Conservation (phyloP, 1,140 invertebrate genomes). For the Ceratina calcarata region DNA sequence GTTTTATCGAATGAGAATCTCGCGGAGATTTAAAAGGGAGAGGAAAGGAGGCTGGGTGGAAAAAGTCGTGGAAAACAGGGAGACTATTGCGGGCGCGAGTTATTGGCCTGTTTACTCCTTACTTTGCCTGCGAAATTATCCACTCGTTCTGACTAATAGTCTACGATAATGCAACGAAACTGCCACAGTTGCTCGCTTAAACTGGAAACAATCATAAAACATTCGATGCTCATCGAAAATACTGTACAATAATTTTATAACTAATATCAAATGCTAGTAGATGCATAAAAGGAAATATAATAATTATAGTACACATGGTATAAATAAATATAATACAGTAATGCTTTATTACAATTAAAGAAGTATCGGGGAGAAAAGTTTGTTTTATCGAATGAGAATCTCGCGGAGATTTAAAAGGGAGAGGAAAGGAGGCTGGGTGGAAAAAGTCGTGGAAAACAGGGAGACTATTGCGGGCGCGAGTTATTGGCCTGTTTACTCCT, state of each 20-base stretch:
- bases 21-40: background rate
- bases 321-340: too few relatives aligned
- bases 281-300: too few relatives aligned
- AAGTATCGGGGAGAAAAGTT: background rate
- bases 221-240: background rate
- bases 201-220: constrained; percentile 50
- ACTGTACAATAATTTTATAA: too few relatives aligned
- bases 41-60: background rate
- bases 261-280: too few relatives aligned
- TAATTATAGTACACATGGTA: too few relatives aligned
- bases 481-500: constrained; percentile 58
- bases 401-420: background rate
- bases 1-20: background rate
- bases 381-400: background rate
- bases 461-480: constrained; percentile 35
- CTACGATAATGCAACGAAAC: constrained; percentile 39
- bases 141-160: constrained; percentile 42
- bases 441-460: constrained; percentile 44
- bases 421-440: background rate
- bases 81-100: constrained; percentile 40
- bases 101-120: constrained; percentile 56
- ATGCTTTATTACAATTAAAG: too few relatives aligned
- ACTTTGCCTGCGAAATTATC: constrained; percentile 57
- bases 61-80: constrained; percentile 44
- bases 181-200: constrained; percentile 25